These are phyloP conservation scores for Pantherophis guttatus DNA, from an alignment of 2,113 vertebrate genomes.

Conservation along the genomic window DNA sequence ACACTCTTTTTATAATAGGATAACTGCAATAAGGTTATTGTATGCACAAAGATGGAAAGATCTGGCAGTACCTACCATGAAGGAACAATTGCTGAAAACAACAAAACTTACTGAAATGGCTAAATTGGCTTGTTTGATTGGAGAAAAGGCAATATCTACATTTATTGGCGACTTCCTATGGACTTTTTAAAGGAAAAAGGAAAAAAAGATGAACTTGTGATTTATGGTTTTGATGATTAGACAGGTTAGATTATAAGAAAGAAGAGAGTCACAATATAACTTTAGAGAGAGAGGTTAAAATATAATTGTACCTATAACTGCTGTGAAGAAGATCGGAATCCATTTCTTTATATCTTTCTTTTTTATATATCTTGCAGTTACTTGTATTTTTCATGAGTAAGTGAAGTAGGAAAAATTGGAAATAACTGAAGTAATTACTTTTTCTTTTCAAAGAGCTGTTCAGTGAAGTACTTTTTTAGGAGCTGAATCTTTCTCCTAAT, in stretches of 20 bases:
- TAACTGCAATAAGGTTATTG: neutral
- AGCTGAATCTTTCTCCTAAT: neutral
- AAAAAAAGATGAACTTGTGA: neutral
- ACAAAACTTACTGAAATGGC: neutral
- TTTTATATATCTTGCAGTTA: neutral
- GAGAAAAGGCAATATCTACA: neutral
- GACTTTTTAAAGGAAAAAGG: neutral
- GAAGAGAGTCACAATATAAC: neutral
- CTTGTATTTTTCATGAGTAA: neutral
- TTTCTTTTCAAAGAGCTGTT: neutral
- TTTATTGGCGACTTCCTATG: neutral
- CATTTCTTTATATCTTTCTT: neutral
- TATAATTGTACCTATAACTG: neutral
- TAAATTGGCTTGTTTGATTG: neutral
- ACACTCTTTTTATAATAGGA: neutral
- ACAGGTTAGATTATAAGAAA: neutral
- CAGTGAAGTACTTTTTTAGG: neutral
- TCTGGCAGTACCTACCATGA: neutral
- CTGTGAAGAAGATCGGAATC: neutral
- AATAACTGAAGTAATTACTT: neutral
- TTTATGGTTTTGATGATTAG: neutral
- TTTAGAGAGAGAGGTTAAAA: neutral
- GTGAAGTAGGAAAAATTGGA: neutral
- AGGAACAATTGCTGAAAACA: neutral
- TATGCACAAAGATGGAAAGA: neutral